A percentile compares a stretch with the other conserved stretches of the same genome.
phyloP scores from a whole-genome alignment of 2,888 invertebrate genomes.

The Gymnocheta viridis region DNA sequence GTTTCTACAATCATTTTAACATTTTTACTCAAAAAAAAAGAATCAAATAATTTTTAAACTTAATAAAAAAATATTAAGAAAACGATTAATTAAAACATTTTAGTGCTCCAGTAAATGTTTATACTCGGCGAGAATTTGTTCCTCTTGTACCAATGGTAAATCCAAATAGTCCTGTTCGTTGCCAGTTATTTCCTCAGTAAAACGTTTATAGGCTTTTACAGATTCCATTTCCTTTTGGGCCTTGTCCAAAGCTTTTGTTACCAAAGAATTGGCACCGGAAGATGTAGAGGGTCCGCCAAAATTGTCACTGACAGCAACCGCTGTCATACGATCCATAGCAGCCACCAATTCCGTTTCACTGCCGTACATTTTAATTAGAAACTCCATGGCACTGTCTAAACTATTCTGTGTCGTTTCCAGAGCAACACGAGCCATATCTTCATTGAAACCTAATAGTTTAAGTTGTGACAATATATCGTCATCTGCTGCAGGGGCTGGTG shows the following conservation, averaged over 20 bases:
- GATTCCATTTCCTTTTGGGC: conserved; percentile 76
- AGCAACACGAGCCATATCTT: conserved; percentile 83
- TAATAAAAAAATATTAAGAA: conserved; percentile 4
- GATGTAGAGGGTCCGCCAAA: conserved; percentile 72
- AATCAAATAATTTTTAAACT: conserved; percentile 23
- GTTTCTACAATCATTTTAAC: not conserved
- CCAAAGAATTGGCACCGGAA: conserved; percentile 69
- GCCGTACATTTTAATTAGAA: conserved; percentile 82
- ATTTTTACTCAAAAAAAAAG: not conserved
- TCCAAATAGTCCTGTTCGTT: conserved; percentile 90
- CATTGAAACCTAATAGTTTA: conserved; percentile 85
- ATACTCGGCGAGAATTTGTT: conserved; percentile 86
- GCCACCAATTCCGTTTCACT: conserved; percentile 75
- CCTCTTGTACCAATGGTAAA: conserved; percentile 87
- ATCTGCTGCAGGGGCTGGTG: conserved; percentile 61
- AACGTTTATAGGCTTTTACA: conserved; percentile 84
- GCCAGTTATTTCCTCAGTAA: conserved; percentile 83
- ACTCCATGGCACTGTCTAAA: conserved; percentile 84
- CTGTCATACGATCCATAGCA: conserved; percentile 78
- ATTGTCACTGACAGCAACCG: conserved; percentile 51
- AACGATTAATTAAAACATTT: conserved; percentile 16
- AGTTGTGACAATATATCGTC: conserved; percentile 73
- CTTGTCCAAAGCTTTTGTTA: conserved; percentile 73
- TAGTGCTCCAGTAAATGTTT: conserved; percentile 84
- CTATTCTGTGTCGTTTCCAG: conserved; percentile 84